These are phyloP conservation scores for Lucilia cuprina DNA, from an alignment of 1,140 invertebrate genomes.

Conservation along the genomic window DNA sequence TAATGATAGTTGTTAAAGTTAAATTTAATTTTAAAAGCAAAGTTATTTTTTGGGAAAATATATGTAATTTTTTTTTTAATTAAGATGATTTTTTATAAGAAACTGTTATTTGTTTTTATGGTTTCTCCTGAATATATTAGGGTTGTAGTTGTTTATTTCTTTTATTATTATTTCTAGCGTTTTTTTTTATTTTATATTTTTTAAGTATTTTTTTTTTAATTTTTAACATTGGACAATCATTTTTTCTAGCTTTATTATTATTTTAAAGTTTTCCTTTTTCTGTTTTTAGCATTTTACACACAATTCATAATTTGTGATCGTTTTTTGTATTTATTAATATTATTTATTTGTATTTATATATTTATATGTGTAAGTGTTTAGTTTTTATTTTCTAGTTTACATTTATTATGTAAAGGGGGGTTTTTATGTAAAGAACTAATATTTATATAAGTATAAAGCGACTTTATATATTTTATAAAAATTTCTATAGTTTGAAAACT, in stretches of 20 bases:
- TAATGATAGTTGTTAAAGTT: slow-evolving; percentile 13
- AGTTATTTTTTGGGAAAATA: background rate
- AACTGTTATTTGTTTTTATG: background rate
- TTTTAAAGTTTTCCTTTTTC: background rate
- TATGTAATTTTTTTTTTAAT: background rate
- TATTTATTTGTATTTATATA: background rate
- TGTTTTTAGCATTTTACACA: slow-evolving; percentile 10
- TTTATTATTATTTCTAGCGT: background rate
- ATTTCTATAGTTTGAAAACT: background rate
- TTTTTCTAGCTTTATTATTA: background rate
- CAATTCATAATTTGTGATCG: background rate
- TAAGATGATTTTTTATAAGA: background rate
- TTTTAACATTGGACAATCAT: background rate
- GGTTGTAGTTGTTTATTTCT: background rate
- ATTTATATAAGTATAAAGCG: slow-evolving; percentile 7
- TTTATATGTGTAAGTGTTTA: background rate
- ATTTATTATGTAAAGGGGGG: background rate
- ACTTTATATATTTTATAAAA: background rate
- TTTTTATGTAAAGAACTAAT: slow-evolving; percentile 1
- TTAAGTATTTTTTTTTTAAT: background rate
- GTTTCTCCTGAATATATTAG: background rate
- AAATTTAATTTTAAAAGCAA: background rate
- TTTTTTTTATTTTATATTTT: background rate
- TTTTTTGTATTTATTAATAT: background rate
- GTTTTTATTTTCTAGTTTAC: background rate